phyloP scores from a whole-genome alignment of 2,888 invertebrate species.

The Sinelater perroti region DNA sequence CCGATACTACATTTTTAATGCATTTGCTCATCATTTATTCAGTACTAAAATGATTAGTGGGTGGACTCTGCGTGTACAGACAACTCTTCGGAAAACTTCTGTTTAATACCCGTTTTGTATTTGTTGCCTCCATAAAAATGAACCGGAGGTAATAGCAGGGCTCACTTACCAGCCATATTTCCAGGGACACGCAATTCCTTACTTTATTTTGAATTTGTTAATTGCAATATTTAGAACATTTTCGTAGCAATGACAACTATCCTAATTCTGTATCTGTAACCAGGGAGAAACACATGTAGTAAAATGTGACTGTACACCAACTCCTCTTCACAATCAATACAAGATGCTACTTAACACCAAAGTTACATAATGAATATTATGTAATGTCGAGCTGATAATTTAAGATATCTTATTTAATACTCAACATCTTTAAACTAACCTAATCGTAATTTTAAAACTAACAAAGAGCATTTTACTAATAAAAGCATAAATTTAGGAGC shows the following conservation, averaged over 20 bases:
- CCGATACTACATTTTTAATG: slow-evolving; percentile 58
- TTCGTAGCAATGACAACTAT: slow-evolving; percentile 21
- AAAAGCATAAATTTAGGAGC: no score
- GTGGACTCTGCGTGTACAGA: slow-evolving; percentile 50
- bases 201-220: slow-evolving; percentile 36
- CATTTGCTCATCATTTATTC: slow-evolving; percentile 58
- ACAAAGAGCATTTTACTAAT: no score
- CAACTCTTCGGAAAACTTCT: slow-evolving; percentile 48
- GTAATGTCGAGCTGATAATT: no score
- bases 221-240: slow-evolving; percentile 31
- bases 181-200: slow-evolving; percentile 34
- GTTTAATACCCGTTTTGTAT: slow-evolving; percentile 44
- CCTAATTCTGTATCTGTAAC: no score
- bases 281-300: no score
- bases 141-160: slow-evolving; percentile 34
- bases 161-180: slow-evolving; percentile 31
- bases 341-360: no score
- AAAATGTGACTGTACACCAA: no score
- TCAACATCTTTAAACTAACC: no score
- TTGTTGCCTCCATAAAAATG: slow-evolving; percentile 39
- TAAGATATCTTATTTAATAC: no score
- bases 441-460: no score
- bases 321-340: no score
- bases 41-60: slow-evolving; percentile 58
- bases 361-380: no score